These are phyloP conservation scores for Coregonus clupeaformis DNA, from an alignment of 2,113 vertebrate genomes.

Conservation along the genomic window DNA sequence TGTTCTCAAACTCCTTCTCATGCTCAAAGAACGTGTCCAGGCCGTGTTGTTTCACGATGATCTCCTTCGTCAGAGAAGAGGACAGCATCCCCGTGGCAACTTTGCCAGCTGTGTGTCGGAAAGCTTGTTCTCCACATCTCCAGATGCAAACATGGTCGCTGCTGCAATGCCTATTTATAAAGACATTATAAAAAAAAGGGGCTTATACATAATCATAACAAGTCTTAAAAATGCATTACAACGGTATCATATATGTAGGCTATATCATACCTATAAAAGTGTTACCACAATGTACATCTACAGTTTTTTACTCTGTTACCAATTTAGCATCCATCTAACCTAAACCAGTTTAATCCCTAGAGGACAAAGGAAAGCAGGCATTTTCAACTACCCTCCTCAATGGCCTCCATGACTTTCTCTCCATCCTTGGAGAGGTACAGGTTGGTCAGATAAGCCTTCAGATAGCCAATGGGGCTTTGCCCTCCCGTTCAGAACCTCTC, in stretches of 20 bases:
- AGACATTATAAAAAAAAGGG: no score
- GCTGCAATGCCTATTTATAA: conserved; percentile 84
- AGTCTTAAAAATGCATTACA: no score
- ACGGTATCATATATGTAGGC: no score
- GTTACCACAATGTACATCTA: no score
- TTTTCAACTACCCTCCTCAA: conserved; percentile 83
- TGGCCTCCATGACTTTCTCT: conserved; percentile 90
- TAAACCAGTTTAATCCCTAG: no score
- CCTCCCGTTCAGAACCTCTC: conserved; percentile 98
- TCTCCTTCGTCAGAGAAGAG: conserved; percentile 93
- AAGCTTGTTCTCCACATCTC: conserved; percentile 68
- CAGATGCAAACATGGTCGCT: conserved; percentile 84
- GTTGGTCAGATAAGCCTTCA: conserved; percentile 93
- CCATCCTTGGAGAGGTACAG: conserved; percentile 90
- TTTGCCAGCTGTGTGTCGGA: conserved; percentile 82
- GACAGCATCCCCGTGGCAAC: conserved; percentile 92
- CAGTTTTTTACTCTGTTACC: no score
- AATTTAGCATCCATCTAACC: no score
- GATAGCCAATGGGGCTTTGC: conserved; percentile 87
- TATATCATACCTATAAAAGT: no score
- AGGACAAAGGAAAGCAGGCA: no score
- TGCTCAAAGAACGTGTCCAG: conserved; percentile 88
- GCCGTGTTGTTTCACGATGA: conserved; percentile 83
- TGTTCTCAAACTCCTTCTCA: conserved; percentile 84
- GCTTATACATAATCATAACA: no score